Evolutionary conservation across 2,113 vertebrate species (phyloP).

Genomic region (Lepus timidus): DNA sequence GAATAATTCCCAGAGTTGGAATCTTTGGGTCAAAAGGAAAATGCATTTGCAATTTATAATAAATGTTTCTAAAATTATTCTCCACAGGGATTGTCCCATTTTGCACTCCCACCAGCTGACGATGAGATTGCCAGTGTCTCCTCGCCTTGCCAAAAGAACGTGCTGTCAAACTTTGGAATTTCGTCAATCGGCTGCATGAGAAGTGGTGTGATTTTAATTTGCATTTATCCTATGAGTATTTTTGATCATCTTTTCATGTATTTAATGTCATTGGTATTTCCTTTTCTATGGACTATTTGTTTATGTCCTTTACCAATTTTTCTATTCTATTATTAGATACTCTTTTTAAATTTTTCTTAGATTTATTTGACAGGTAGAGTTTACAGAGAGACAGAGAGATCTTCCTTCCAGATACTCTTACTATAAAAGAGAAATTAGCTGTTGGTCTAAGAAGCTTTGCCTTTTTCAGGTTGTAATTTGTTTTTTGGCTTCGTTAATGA

Average conservation of each 20-base stretch:
- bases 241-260: background rate
- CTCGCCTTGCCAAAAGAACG: background rate
- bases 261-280: constrained; percentile 26
- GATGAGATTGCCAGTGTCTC: background rate
- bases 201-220: constrained; percentile 23
- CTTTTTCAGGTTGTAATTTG: constrained; percentile 9
- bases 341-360: background rate
- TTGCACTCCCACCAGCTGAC: background rate
- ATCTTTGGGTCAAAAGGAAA: background rate
- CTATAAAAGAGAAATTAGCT: background rate
- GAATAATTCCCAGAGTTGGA: background rate
- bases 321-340: background rate
- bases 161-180: too few species aligned
- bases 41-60: too few species aligned
- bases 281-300: constrained; percentile 9
- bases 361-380: too few species aligned
- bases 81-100: background rate
- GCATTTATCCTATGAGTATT: background rate
- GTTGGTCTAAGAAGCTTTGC: background rate
- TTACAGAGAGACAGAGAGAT: too few species aligned
- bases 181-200: background rate
- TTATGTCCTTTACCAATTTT: background rate
- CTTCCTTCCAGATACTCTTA: background rate
- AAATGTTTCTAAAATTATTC: too few species aligned
- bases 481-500: constrained; percentile 6